These are phyloP conservation scores for Boloria selene DNA, from an alignment of 2,888 invertebrate species.

Conservation along the genomic window DNA sequence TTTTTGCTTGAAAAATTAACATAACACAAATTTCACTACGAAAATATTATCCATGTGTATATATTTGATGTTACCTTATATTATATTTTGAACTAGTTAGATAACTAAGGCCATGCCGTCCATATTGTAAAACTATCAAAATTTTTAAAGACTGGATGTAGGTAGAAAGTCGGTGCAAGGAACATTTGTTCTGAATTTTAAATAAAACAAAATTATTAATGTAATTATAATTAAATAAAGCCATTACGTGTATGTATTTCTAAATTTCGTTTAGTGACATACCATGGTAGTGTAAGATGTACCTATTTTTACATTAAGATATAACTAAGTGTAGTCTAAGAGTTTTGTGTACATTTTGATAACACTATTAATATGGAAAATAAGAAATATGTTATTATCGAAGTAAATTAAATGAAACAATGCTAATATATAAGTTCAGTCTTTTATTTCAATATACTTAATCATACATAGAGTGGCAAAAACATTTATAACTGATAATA, in stretches of 20 bases:
- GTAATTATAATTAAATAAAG: constrained; percentile 41
- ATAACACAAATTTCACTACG: background rate
- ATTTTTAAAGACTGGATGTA: constrained; percentile 67
- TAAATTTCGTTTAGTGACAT: constrained; percentile 50
- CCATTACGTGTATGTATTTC: constrained; percentile 44
- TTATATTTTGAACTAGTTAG: constrained; percentile 36
- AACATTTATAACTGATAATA: background rate
- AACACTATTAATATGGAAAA: constrained; percentile 59
- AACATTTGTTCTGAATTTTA: constrained; percentile 20
- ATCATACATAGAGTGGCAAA: background rate
- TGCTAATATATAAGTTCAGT: constrained; percentile 63
- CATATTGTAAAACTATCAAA: constrained; percentile 48
- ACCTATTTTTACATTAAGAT: constrained; percentile 78
- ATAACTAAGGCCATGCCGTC: constrained; percentile 73
- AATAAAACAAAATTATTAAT: constrained; percentile 38
- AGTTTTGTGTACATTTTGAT: constrained; percentile 79
- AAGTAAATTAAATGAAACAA: constrained; percentile 67
- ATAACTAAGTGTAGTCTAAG: constrained; percentile 59
- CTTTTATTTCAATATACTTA: constrained; percentile 61
- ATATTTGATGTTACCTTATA: background rate
- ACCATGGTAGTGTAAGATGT: constrained; percentile 57
- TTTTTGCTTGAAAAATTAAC: too few relatives aligned
- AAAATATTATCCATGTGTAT: background rate
- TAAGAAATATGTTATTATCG: constrained; percentile 63
- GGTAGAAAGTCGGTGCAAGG: constrained; percentile 41